Conservation (phyloP, 2,113 vertebrate genomes). For the Dasyurus viverrinus region DNA sequence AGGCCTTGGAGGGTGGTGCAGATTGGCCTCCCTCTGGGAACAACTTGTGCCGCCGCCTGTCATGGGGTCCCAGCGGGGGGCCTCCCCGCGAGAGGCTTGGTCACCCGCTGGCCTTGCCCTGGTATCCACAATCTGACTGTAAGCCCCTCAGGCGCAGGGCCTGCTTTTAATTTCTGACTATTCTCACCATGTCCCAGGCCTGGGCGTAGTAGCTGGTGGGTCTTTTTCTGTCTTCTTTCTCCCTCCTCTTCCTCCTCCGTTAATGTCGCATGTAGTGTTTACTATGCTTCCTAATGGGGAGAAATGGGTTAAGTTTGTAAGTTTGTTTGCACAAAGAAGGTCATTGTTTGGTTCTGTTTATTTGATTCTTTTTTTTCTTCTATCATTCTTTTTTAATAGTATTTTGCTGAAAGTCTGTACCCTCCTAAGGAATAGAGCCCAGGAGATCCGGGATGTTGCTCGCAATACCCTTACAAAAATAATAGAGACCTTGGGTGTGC, state of each 20-base stretch:
- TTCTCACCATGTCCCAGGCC: background rate
- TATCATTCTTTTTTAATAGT: constrained; percentile 73
- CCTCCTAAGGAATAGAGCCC: constrained; percentile 93
- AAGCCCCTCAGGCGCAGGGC: background rate
- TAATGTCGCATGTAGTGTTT: background rate
- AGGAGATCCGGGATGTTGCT: constrained; percentile 95
- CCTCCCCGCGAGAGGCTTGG: background rate
- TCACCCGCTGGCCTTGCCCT: background rate
- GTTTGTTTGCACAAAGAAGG: background rate
- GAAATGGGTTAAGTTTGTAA: background rate
- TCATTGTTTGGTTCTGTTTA: constrained; percentile 15
- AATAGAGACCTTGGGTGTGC: constrained; percentile 90
- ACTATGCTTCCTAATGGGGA: background rate
- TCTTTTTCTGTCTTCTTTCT: background rate
- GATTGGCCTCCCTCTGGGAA: background rate
- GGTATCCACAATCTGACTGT: background rate
- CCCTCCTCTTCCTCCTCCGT: background rate
- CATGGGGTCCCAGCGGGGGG: background rate
- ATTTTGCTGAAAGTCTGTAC: constrained; percentile 95
- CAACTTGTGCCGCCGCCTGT: background rate
- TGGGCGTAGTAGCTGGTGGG: background rate
- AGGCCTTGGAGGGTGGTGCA: too few relatives aligned
- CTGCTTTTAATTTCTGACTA: background rate
- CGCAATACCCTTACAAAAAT: constrained; percentile 95
- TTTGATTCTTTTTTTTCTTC: constrained; percentile 21